Percentiles rank a stretch among this genome's conserved stretches.
Conservation (phyloP, 2,113 vertebrate genomes). For the Excalfactoria chinensis region DNA sequence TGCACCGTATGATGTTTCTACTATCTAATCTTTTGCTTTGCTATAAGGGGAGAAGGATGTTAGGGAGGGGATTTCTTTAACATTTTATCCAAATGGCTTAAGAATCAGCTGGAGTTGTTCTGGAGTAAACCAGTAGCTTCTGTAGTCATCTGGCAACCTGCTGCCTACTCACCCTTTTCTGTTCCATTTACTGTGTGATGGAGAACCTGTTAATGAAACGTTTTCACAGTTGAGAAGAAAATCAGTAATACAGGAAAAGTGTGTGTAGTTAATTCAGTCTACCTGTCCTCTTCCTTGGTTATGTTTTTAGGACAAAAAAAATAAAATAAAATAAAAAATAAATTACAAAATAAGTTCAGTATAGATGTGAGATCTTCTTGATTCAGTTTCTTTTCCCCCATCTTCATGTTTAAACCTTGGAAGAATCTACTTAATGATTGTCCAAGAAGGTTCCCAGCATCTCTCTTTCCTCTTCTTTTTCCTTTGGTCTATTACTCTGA, state of each 20-base stretch:
- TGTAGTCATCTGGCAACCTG: fast-evolving
- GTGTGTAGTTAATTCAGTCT: fast-evolving
- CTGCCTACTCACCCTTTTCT: not conserved
- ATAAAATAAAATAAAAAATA: not conserved
- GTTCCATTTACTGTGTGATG: not conserved
- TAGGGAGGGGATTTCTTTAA: not conserved
- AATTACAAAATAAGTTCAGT: not conserved
- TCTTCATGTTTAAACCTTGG: not conserved
- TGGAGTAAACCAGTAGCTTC: not conserved
- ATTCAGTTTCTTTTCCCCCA: not conserved
- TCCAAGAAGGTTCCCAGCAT: not conserved
- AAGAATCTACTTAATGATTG: not conserved
- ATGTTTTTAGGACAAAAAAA: not conserved
- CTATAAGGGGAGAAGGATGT: not conserved
- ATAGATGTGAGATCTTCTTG: not conserved
- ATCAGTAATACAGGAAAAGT: fast-evolving
- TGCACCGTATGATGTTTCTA: not conserved
- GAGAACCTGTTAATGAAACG: not conserved
- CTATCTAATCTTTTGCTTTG: not conserved
- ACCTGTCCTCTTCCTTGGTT: not conserved
- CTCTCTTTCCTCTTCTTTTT: not conserved
- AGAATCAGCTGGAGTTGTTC: not conserved
- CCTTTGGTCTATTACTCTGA: not conserved
- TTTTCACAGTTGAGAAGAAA: not conserved
- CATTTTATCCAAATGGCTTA: not conserved